Evolutionary conservation across 2,888 invertebrate species (phyloP), one percentile per base, ranked within the genome.

Genomic region (Eurytoma californica): DNA sequence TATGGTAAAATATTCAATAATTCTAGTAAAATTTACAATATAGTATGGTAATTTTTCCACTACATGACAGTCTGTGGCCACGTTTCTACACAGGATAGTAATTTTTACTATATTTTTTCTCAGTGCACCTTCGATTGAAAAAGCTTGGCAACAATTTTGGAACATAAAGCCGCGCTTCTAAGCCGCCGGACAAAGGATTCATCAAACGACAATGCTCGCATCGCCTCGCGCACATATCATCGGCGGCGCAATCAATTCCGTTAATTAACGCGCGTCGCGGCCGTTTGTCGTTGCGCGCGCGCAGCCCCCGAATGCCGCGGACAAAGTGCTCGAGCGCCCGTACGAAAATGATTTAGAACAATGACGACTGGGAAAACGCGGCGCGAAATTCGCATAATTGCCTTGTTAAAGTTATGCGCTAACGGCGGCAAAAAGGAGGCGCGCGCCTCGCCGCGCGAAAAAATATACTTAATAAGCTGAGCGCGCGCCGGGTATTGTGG

Each of bases 281-380:
- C 24, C 57, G 57, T 55, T 39, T 24, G 68, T 61, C 3, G n/a
- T 30, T 3, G 14, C 3, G 18, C 57, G 49, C 47, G 58, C 39
- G 57, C n/a, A n/a, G 68, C 66, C 51, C 60, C 57, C 65, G 5
- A 14, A 28, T 47, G 24, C 51, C 58, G 51, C 49, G n/a, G n/a
- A 16, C 13, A 30, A 30, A 30, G 30, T 30, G 30, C 30, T 30
- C 30, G 30, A 20, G 12, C 28, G 30, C 39, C 49, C 47, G 39
- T 69, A 72, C 72, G 80, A 77, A 80, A 80, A 80, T 65, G 74
- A 67, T 39, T 74, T 73, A 55, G 73, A 65, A 80, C 77, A 80
- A 77, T 73, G 55, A 16, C 28, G 24, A 47, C 30, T 30, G 18
- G 4, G 49, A 39, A 51, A 14, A 20, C 63, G 16, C 60, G 53